These are phyloP conservation scores for Drosophila niveifrons DNA, from an alignment of 2,888 invertebrate species.

Conservation along the genomic window DNA sequence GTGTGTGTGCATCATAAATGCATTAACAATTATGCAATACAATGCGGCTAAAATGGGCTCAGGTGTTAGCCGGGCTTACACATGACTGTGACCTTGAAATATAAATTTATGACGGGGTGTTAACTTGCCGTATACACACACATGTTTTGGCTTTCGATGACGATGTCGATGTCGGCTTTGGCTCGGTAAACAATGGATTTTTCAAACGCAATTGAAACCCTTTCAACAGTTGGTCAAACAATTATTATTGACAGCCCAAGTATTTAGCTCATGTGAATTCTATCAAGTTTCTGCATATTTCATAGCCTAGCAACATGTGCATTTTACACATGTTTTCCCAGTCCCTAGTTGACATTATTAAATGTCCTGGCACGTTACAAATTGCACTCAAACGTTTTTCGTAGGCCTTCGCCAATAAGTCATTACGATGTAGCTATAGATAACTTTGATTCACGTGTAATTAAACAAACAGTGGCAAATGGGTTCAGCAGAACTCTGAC, in stretches of 20 bases:
- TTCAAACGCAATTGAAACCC: constrained; percentile 2
- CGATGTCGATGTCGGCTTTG: background rate
- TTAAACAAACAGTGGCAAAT: constrained; percentile 3
- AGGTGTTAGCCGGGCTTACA: constrained; percentile 14
- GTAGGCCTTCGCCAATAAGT: background rate
- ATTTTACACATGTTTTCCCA: constrained; percentile 6
- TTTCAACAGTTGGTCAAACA: constrained; percentile 7
- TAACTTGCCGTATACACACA: constrained; percentile 19
- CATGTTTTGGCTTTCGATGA: background rate
- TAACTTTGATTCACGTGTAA: background rate
- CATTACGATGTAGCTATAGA: background rate
- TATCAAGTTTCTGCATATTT: constrained; percentile 7
- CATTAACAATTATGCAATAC: constrained; percentile 34
- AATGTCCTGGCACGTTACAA: background rate
- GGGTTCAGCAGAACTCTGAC: background rate
- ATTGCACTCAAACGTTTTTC: background rate
- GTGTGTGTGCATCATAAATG: constrained; percentile 15
- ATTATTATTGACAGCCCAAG: background rate
- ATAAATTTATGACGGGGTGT: constrained; percentile 33
- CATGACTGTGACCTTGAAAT: constrained; percentile 54
- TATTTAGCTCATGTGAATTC: background rate
- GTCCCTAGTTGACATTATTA: background rate
- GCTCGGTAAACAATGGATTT: background rate
- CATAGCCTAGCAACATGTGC: background rate
- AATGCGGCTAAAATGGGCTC: constrained; percentile 27